A percentile compares a stretch with the other conserved stretches of the same genome.
Evolutionary conservation across 2,797 vertebrate genomes (phyloP).

Genomic region (Helarctos malayanus): DNA sequence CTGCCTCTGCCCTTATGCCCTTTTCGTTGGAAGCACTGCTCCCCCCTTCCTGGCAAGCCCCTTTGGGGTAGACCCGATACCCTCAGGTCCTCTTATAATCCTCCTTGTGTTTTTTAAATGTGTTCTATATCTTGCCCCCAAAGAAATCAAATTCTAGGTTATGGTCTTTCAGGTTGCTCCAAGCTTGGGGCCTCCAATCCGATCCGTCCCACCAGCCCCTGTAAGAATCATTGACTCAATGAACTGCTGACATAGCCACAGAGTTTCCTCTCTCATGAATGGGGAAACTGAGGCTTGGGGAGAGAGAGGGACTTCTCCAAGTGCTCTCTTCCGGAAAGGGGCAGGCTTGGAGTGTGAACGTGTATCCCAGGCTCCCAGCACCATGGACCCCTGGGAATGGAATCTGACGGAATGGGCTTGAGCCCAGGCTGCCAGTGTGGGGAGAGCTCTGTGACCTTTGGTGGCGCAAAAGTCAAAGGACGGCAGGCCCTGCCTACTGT

Average conservation of each 20-base stretch:
- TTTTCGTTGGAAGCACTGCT: background rate
- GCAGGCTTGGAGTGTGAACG: accelerated
- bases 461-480: background rate
- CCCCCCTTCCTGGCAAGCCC: background rate
- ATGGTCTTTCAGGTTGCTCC: background rate
- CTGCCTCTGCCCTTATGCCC: background rate
- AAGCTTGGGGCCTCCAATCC: accelerated
- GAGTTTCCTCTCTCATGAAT: background rate
- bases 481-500: accelerated
- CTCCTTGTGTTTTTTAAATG: background rate
- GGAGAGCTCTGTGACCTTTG: background rate
- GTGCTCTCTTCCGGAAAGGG: background rate
- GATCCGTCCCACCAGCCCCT: background rate
- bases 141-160: background rate
- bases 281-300: background rate
- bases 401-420: background rate
- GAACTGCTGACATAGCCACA: background rate
- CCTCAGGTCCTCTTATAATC: background rate
- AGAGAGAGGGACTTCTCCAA: background rate
- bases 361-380: background rate
- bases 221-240: background rate
- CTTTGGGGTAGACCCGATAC: background rate
- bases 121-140: background rate
- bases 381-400: accelerated
- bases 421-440: too few species aligned